phyloP scores from a whole-genome alignment of 2,888 invertebrate species.

The Macrophya annulata region DNA sequence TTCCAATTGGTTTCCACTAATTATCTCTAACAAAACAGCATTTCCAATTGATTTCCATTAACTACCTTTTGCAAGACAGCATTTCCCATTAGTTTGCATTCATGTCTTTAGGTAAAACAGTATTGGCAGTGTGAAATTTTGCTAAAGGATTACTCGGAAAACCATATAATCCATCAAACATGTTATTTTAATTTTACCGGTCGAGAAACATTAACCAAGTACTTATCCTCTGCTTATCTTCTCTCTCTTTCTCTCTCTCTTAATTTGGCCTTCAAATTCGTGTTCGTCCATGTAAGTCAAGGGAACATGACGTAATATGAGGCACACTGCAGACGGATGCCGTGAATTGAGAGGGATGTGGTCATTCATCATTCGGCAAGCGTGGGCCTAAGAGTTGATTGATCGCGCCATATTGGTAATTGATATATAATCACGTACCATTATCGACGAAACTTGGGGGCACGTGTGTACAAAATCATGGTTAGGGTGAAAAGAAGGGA shows the following conservation, averaged over 20 bases:
- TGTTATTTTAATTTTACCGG: background rate
- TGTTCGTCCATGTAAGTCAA: background rate
- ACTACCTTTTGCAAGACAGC: no score
- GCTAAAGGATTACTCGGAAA: background rate
- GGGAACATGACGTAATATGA: background rate
- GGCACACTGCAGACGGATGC: conserved; percentile 10
- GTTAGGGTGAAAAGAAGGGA: background rate
- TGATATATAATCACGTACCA: conserved; percentile 38
- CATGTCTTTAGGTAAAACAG: no score
- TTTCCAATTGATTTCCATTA: no score
- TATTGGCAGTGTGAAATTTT: no score
- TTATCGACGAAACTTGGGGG: conserved; percentile 9
- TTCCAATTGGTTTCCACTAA: no score
- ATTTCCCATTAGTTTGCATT: no score
- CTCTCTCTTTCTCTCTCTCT: background rate
- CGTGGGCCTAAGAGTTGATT: conserved; percentile 28
- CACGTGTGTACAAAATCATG: background rate
- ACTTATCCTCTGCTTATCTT: background rate
- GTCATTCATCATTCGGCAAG: conserved; percentile 15
- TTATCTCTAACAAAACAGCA: no score
- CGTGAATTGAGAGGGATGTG: background rate
- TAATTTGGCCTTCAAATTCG: background rate
- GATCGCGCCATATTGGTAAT: conserved; percentile 38
- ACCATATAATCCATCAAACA: background rate
- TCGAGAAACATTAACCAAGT: no score